Percentiles rank a stretch among this genome's conserved stretches.
These are phyloP conservation scores for Brachionus sp. DNA, from an alignment of 1,140 invertebrate genomes.

Conservation along the genomic window DNA sequence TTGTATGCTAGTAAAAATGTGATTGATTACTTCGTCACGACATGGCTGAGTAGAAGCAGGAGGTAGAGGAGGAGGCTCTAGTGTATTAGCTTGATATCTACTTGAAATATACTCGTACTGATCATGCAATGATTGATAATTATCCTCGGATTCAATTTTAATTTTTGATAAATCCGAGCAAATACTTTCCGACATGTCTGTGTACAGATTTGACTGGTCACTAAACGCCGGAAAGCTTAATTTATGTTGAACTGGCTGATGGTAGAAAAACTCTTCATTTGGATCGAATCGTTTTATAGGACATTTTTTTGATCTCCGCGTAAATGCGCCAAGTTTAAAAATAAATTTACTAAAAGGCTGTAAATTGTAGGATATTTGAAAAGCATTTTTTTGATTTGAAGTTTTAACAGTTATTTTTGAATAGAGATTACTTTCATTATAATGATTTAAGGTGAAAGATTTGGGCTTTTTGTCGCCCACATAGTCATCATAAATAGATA, in stretches of 20 bases:
- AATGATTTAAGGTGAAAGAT: not conserved
- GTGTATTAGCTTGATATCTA: not conserved
- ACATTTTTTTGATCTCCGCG: not conserved
- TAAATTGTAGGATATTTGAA: not conserved
- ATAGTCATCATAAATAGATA: not conserved
- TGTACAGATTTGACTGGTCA: conserved; percentile 19
- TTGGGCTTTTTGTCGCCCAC: not conserved
- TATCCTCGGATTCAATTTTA: not conserved
- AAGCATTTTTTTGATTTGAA: not conserved
- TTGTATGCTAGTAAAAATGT: not conserved
- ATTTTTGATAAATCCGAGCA: not conserved
- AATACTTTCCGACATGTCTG: conserved; percentile 25
- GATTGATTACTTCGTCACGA: not conserved
- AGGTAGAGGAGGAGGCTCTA: not conserved
- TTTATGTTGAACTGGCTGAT: not conserved
- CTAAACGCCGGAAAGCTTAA: not conserved
- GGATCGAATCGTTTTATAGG: not conserved
- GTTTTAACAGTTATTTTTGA: not conserved
- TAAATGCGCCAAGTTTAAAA: not conserved
- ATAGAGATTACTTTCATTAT: not conserved
- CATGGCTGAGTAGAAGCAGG: conserved; percentile 19
- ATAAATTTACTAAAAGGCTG: not conserved
- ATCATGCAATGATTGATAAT: conserved; percentile 18
- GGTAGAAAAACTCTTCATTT: conserved; percentile 11
- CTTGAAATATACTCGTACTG: conserved; percentile 19